Base-by-base conservation (phyloP, 2,888 invertebrate species). In the Thyatira batis region DNA sequence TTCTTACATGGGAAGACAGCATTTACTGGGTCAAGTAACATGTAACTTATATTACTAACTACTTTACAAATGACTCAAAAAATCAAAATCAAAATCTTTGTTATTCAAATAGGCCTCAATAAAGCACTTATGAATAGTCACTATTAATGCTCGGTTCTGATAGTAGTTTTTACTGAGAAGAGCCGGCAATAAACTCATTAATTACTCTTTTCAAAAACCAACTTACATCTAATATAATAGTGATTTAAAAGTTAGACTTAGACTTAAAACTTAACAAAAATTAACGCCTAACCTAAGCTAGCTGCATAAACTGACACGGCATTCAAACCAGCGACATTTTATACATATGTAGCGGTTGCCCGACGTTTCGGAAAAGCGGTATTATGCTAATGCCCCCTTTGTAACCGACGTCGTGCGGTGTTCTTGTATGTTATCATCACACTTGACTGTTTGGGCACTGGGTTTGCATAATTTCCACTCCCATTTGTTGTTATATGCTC, bases 371-470 rank as follows among this genome's bases (percentile, higher is more conserved):
- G 59, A 64, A 63, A 69, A 60, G 65, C 57, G 61, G 63, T 73
- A 68, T 69, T 75, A 77, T 77, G 77, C 63, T 66, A 77, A 77
- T 76, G 55, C 17, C 17, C n/a, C n/a, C 39, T 39, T 39, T 39
- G 39, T 17, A 17, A 39, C 39, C 39, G 17, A 17, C 39, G 17
- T 39, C 17, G 17, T 8, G 11, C 39, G 17, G 13, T 17, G 17
- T 8, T 68, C 67, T 69, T 63, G 70, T 65, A 70, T 73, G 73
- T 75, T 76, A 76, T 75, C 73, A 73, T 57, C 63, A 17, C 55
- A 57, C 67, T 23, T 9, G 46, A 39, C 39, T 39, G 39, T 27
- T 23, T 23, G 46, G 25, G 17, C 25, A 23, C 44, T 17, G 23
- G 13, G 23, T 46, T 46, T 46, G 23, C 25, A 17, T 23, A 46